Percentiles rank a stretch among this genome's conserved stretches.
Conservation (phyloP, 2,797 vertebrate genomes). For the Borostomias antarcticus region DNA sequence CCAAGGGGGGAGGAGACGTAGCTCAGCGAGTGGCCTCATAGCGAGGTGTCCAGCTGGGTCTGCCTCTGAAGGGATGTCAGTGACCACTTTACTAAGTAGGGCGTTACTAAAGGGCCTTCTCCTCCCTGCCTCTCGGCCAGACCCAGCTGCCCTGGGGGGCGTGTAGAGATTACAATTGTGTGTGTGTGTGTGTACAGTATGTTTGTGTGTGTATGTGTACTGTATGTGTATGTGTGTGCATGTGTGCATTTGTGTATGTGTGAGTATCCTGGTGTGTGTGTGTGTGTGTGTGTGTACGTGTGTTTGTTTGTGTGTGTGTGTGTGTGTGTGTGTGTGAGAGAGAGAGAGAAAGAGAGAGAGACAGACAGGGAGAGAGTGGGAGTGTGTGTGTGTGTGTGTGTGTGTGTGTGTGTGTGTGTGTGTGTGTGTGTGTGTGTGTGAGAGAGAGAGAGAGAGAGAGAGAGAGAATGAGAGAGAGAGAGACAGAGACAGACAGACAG, state of each 20-base stretch:
- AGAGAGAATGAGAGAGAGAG: neutral
- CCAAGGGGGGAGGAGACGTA: no score
- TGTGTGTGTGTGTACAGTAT: neutral
- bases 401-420: neutral
- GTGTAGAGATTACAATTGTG: no score
- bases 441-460: no score
- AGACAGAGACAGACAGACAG: no score
- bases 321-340: neutral
- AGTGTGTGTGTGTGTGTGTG: constrained; percentile 7
- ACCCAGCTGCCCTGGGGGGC: constrained; percentile 17
- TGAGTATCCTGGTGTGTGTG: constrained; percentile 1
- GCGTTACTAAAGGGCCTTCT: constrained; percentile 59
- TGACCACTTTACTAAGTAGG: constrained; percentile 72
- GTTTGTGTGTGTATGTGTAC: constrained; percentile 16
- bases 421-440: neutral
- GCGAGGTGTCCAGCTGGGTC: neutral
- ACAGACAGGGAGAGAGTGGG: neutral
- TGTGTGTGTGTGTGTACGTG: neutral
- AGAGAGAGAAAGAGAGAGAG: neutral
- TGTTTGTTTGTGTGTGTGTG: constrained; percentile 13
- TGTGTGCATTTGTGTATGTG: constrained; percentile 1
- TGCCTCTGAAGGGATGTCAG: constrained; percentile 21
- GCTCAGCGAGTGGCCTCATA: neutral
- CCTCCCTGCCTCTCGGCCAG: constrained; percentile 12
- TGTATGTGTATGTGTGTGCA: neutral